phyloP scores from a whole-genome alignment of 2,797 vertebrate species.

The Rallus crepitans region DNA sequence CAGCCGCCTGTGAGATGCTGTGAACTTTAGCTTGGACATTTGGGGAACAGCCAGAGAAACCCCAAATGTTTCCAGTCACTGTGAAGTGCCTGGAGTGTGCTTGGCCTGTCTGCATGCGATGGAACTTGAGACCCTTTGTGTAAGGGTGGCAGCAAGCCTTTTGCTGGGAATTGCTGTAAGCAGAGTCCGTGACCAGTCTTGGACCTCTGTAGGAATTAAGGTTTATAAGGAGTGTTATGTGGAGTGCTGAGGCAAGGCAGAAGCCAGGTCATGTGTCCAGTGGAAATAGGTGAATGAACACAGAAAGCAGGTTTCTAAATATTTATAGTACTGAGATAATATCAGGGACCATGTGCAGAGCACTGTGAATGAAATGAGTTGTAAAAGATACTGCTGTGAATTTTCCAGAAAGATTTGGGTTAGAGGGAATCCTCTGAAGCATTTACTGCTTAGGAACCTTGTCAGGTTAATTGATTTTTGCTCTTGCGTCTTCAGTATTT shows the following conservation, averaged over 20 bases:
- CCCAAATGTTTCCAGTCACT: background rate
- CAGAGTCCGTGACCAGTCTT: background rate
- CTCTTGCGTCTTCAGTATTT: background rate
- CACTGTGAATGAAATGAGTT: background rate
- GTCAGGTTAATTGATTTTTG: constrained; percentile 1
- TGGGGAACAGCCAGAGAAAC: background rate
- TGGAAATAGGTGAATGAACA: background rate
- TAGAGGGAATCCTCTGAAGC: background rate
- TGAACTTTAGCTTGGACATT: background rate
- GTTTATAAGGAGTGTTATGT: background rate
- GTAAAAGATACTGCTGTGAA: background rate
- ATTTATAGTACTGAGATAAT: background rate
- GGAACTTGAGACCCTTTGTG: background rate
- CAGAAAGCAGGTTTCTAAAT: background rate
- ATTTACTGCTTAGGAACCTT: background rate
- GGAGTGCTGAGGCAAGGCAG: background rate
- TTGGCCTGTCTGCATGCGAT: too few species aligned
- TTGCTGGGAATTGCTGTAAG: background rate
- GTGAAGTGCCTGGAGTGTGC: too few species aligned
- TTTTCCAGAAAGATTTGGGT: background rate
- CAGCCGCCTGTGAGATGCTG: background rate
- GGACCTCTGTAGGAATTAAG: background rate
- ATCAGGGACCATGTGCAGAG: background rate
- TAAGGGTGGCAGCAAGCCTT: background rate
- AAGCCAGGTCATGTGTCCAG: background rate